Percentiles rank a stretch among this genome's conserved stretches.
phyloP scores from a whole-genome alignment of 2,797 vertebrate genomes.

The Sebastes hubbsi region DNA sequence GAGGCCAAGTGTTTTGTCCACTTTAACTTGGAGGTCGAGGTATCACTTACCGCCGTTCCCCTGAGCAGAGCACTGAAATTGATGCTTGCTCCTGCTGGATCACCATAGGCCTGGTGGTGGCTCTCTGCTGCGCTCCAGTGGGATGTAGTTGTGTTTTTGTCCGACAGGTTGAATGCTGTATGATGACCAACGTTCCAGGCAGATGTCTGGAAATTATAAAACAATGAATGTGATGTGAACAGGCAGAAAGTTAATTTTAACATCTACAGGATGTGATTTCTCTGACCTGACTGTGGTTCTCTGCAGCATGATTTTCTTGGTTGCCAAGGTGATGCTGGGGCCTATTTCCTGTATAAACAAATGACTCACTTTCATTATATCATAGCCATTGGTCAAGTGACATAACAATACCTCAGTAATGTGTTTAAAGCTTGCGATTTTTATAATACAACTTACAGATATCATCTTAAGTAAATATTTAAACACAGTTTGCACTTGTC shows the following conservation, averaged over 20 bases:
- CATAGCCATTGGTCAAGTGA: too few species aligned
- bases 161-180: background rate
- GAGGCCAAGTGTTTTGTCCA: background rate
- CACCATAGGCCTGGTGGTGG: background rate
- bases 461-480: background rate
- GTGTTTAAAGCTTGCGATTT: too few species aligned
- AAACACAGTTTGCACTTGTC: too few species aligned
- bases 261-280: background rate
- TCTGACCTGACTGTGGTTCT: conserved; percentile 21
- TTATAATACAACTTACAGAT: background rate
- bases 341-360: conserved; percentile 12
- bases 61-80: background rate
- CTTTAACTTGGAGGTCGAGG: background rate
- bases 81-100: background rate
- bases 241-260: background rate
- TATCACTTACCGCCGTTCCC: background rate
- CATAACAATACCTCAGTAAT: background rate
- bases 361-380: background rate
- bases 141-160: background rate
- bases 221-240: too few species aligned
- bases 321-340: background rate
- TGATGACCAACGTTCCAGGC: background rate
- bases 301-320: background rate
- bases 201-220: background rate
- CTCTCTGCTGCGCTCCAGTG: background rate